These are phyloP conservation scores for Rhabdornis inornatus DNA, from an alignment of 2,113 vertebrate species.

Conservation along the genomic window DNA sequence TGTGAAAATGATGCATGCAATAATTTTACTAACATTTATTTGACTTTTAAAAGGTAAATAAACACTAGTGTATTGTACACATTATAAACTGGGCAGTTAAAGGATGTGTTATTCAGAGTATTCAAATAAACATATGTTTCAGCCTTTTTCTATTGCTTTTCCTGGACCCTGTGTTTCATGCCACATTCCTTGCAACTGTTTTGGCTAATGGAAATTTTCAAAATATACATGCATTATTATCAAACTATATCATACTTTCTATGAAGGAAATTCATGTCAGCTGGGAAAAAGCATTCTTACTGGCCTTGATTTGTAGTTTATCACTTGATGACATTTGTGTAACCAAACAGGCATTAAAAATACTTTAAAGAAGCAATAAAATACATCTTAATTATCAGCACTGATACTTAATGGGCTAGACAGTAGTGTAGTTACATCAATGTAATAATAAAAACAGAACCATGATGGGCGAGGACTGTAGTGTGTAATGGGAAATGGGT, in stretches of 20 bases:
- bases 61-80: background rate
- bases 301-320: background rate
- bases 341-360: background rate
- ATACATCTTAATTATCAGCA: background rate
- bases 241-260: background rate
- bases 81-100: constrained; percentile 14
- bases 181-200: constrained; percentile 14
- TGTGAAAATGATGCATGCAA: background rate
- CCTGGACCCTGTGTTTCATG: background rate
- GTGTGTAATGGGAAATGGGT: background rate
- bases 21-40: constrained; percentile 34
- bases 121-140: constrained; percentile 40
- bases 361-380: background rate
- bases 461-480: background rate
- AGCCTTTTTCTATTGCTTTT: constrained; percentile 23
- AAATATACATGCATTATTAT: background rate
- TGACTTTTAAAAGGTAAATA: constrained; percentile 46
- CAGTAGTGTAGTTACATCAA: background rate
- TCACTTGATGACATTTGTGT: background rate
- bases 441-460: background rate
- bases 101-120: background rate
- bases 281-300: background rate
- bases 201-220: background rate
- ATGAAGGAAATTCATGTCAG: background rate
- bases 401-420: background rate